Percentiles rank a stretch among this genome's conserved stretches.
These are phyloP conservation scores for Pseudoatta argentina DNA, from an alignment of 1,140 invertebrate species.

Conservation along the genomic window DNA sequence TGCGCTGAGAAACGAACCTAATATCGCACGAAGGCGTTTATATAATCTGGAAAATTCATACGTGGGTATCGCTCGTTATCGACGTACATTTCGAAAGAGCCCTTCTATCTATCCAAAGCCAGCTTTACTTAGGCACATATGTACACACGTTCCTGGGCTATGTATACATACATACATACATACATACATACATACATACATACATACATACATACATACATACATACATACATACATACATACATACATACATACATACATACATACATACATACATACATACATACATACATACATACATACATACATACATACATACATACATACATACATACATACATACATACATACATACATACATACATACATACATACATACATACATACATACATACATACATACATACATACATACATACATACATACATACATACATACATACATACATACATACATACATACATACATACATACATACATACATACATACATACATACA, in stretches of 20 bases:
- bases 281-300: background rate
- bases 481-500: background rate
- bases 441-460: background rate
- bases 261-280: no score
- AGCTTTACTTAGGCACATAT: background rate
- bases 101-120: background rate
- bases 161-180: background rate
- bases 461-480: no score
- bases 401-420: background rate
- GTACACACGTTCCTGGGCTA: background rate
- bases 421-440: no score
- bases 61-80: slow-evolving; percentile 61
- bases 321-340: background rate
- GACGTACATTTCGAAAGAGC: slow-evolving; percentile 24
- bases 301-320: no score
- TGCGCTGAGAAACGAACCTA: slow-evolving; percentile 8
- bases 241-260: background rate
- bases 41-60: slow-evolving; percentile 63
- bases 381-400: no score
- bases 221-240: no score
- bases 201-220: background rate
- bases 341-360: no score
- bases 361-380: background rate
- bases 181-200: background rate
- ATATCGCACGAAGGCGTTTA: slow-evolving; percentile 53